phyloP scores from a whole-genome alignment of 2,113 vertebrate species.

The Burhinus bistriatus region DNA sequence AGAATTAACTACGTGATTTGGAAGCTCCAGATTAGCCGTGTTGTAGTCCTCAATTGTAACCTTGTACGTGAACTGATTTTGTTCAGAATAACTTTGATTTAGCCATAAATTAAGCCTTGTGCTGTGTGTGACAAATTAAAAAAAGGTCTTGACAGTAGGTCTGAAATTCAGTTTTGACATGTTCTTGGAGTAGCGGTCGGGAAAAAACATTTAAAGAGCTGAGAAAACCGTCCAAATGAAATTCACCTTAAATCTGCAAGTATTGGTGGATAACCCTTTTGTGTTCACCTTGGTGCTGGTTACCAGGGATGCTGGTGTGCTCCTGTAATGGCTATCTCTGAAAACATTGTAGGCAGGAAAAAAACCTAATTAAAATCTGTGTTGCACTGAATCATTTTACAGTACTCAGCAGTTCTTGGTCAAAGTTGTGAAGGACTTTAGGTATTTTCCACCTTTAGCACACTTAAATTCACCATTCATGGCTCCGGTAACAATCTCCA shows the following conservation, averaged over 20 bases:
- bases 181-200: neutral
- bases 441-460: neutral
- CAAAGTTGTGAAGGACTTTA: neutral
- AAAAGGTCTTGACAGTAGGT: neutral
- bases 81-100: neutral
- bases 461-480: neutral
- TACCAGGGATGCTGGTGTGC: neutral
- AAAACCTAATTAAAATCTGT: neutral
- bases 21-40: neutral
- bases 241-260: neutral
- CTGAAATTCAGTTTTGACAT: neutral
- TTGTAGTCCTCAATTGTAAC: neutral
- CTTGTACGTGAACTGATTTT: neutral
- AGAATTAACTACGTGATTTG: neutral
- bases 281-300: neutral
- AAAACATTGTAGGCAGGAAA: neutral
- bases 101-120: neutral
- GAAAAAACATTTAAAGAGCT: neutral
- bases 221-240: neutral
- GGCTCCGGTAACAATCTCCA: neutral
- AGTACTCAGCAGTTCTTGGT: neutral
- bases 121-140: neutral
- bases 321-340: neutral
- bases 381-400: neutral
- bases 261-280: neutral